These are phyloP conservation scores for Periophthalmus magnuspinnatus DNA, from an alignment of 2,797 vertebrate genomes.

Conservation along the genomic window DNA sequence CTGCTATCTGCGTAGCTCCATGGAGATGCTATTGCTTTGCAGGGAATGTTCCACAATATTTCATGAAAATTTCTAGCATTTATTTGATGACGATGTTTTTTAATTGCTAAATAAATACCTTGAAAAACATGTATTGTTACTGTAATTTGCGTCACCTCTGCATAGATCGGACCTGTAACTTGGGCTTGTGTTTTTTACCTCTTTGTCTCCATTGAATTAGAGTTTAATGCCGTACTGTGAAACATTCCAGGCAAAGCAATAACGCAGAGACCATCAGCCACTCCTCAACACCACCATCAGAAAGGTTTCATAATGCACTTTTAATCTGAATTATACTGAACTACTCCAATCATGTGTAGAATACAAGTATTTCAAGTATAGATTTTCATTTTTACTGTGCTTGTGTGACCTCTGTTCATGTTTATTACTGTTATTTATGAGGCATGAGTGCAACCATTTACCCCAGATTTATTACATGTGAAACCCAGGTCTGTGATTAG, in stretches of 20 bases:
- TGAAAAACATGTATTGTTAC: background rate
- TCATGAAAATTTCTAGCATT: too few relatives aligned
- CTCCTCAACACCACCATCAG: background rate
- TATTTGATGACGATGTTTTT: too few relatives aligned
- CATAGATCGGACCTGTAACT: background rate
- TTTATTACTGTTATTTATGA: background rate
- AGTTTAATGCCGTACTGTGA: background rate
- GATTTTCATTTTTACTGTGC: background rate
- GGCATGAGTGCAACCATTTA: background rate
- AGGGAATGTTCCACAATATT: too few relatives aligned
- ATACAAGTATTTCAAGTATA: background rate
- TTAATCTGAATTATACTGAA: background rate
- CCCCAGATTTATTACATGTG: background rate
- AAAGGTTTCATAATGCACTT: too few relatives aligned
- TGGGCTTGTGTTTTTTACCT: background rate
- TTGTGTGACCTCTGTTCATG: background rate
- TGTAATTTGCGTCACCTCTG: background rate
- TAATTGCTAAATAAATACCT: background rate
- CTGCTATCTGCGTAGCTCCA: too few relatives aligned
- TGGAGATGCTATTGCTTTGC: too few relatives aligned
- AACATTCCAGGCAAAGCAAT: background rate
- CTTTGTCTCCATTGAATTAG: background rate
- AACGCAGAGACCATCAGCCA: too few relatives aligned
- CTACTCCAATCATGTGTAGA: too few relatives aligned
- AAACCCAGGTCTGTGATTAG: background rate